Conservation (phyloP, 2,888 invertebrate genomes). For the Blomia tropicalis region DNA sequence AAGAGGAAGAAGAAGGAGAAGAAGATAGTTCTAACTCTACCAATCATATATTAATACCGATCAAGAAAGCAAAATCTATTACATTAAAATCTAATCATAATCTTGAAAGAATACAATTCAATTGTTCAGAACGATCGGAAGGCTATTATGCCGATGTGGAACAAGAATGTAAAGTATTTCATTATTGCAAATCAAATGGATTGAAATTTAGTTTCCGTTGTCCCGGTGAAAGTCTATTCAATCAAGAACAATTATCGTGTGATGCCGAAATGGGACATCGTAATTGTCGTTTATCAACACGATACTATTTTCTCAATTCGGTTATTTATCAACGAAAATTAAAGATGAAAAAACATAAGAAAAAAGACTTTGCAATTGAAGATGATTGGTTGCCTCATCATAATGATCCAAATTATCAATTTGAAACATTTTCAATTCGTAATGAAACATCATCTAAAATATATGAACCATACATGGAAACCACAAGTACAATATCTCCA, state of each 20-base stretch:
- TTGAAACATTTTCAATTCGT: neutral
- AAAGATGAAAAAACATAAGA: too few relatives aligned
- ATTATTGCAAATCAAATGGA: slow-evolving; percentile 31
- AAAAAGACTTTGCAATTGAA: neutral
- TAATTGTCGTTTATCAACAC: neutral
- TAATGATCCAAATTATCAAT: neutral
- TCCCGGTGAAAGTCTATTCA: slow-evolving; percentile 29
- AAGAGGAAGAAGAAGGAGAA: too few relatives aligned
- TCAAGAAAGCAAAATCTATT: neutral
- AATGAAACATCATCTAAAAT: neutral
- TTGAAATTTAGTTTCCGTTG: slow-evolving; percentile 29
- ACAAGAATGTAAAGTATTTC: slow-evolving; percentile 30
- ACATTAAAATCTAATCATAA: neutral
- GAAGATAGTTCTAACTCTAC: neutral
- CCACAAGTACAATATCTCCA: neutral
- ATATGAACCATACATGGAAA: neutral
- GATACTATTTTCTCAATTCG: slow-evolving; percentile 20
- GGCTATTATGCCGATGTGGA: slow-evolving; percentile 30
- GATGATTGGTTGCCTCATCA: neutral
- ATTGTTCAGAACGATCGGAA: neutral
- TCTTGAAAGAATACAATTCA: neutral
- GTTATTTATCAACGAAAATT: slow-evolving; percentile 13
- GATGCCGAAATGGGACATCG: slow-evolving; percentile 23
- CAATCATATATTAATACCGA: neutral
- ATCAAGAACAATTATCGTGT: slow-evolving; percentile 30